Evolutionary conservation across 2,797 vertebrate genomes (phyloP).

Genomic region (Ceyx erithaca): DNA sequence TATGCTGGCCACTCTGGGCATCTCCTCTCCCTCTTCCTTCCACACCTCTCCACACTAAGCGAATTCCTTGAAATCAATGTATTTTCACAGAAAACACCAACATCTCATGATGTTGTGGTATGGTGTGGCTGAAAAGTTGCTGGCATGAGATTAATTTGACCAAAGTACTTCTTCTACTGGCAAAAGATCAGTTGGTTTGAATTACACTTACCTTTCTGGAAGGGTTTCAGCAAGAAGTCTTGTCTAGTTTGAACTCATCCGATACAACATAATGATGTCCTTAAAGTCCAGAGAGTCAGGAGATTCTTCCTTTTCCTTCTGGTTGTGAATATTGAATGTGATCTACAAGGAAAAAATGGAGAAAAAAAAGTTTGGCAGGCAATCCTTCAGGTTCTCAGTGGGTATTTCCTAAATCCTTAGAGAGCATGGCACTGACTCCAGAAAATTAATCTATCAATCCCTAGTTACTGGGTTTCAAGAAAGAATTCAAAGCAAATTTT

Average conservation of each 20-base stretch:
- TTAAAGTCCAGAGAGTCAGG: not conserved
- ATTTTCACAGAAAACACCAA: not conserved
- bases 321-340: not conserved
- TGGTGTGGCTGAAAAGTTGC: not conserved
- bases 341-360: slow-evolving; percentile 14
- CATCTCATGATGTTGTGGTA: not conserved
- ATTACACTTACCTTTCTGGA: not conserved
- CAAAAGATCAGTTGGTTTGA: not conserved
- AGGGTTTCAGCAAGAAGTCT: not conserved
- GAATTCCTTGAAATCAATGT: not conserved
- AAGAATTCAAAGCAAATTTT: not conserved
- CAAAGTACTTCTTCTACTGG: not conserved
- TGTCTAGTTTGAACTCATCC: slow-evolving; percentile 43
- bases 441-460: not conserved
- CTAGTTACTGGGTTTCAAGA: not conserved
- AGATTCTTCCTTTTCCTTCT: slow-evolving; percentile 8
- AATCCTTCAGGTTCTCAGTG: not conserved
- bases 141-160: not conserved
- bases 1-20: not conserved
- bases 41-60: not conserved
- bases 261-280: not conserved
- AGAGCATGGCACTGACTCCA: not conserved
- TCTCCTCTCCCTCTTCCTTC: not conserved
- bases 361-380: not conserved
- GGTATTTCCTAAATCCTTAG: not conserved